phyloP scores from a whole-genome alignment of 2,113 vertebrate species.

The Crotophaga sulcirostris region DNA sequence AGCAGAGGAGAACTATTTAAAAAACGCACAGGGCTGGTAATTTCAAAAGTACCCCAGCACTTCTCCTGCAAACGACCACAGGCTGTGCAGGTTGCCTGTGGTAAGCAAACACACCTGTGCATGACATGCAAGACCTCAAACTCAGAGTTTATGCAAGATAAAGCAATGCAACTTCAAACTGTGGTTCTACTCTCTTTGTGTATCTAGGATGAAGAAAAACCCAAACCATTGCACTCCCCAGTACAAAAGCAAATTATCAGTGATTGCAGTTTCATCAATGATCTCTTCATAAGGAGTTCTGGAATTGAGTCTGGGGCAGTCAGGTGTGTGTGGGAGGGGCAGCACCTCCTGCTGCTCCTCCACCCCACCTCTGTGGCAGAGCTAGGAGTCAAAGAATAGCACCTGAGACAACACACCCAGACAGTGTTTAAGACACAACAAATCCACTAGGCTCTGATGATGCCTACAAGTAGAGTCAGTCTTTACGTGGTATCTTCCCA shows the following conservation, averaged over 20 bases:
- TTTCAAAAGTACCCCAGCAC: not conserved
- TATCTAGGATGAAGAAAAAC: accelerated
- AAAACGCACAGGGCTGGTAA: not conserved
- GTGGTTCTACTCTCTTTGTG: accelerated
- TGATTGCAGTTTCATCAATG: accelerated
- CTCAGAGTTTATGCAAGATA: accelerated
- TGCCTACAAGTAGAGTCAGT: too few species aligned
- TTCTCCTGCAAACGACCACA: not conserved
- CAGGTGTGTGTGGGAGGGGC: too few species aligned
- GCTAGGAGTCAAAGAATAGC: too few species aligned
- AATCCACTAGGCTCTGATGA: too few species aligned
- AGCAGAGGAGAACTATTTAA: not conserved
- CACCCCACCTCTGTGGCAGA: too few species aligned
- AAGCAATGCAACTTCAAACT: accelerated
- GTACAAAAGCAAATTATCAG: accelerated
- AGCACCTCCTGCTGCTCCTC: too few species aligned
- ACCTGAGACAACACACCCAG: too few species aligned
- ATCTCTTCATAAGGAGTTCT: not conserved
- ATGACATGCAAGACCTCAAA: not conserved
- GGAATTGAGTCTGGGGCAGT: too few species aligned
- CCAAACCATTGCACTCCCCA: not conserved
- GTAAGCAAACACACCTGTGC: accelerated
- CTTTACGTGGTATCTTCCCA: accelerated
- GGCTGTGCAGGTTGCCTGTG: not conserved
- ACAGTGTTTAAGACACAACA: too few species aligned